A percentile compares a stretch with the other conserved stretches of the same genome.
These are phyloP conservation scores for Limenitis camilla DNA, from an alignment of 2,888 invertebrate species.

Conservation along the genomic window DNA sequence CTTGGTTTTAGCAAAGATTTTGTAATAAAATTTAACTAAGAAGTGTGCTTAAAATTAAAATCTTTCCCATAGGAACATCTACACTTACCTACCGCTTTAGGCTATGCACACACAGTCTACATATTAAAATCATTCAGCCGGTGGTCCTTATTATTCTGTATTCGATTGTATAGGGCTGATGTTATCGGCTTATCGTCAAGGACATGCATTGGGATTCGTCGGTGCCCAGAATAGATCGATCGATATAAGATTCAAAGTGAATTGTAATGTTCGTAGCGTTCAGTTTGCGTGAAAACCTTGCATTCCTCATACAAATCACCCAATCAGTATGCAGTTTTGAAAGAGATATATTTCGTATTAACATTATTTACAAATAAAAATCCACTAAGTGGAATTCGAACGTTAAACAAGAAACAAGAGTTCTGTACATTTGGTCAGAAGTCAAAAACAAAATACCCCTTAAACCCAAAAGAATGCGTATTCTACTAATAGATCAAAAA, in stretches of 20 bases:
- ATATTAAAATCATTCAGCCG: slow-evolving; percentile 41
- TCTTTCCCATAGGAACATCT: slow-evolving; percentile 25
- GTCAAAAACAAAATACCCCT: too few relatives aligned
- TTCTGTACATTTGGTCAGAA: too few relatives aligned
- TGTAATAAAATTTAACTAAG: too few relatives aligned
- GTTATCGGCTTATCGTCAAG: slow-evolving; percentile 61
- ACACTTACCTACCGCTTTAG: slow-evolving; percentile 15
- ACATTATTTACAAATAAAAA: too few relatives aligned
- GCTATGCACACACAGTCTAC: slow-evolving; percentile 24
- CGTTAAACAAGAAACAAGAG: too few relatives aligned
- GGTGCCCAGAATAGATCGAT: slow-evolving; percentile 62
- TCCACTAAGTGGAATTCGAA: too few relatives aligned
- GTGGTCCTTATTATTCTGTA: slow-evolving; percentile 62
- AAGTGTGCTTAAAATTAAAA: not conserved
- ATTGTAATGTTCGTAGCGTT: slow-evolving; percentile 46
- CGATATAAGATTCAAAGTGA: slow-evolving; percentile 51
- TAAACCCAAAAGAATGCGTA: too few relatives aligned
- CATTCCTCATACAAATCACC: not conserved
- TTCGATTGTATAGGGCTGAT: slow-evolving; percentile 49
- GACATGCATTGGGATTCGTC: slow-evolving; percentile 63
- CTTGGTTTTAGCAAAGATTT: too few relatives aligned
- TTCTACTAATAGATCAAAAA: too few relatives aligned
- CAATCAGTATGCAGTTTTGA: not conserved
- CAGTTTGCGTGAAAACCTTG: slow-evolving; percentile 34
- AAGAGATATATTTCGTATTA: not conserved